Evolutionary conservation across 2,888 invertebrate genomes (phyloP), one percentile per base, ranked within the genome.

Genomic region (Papilio elwesi): DNA sequence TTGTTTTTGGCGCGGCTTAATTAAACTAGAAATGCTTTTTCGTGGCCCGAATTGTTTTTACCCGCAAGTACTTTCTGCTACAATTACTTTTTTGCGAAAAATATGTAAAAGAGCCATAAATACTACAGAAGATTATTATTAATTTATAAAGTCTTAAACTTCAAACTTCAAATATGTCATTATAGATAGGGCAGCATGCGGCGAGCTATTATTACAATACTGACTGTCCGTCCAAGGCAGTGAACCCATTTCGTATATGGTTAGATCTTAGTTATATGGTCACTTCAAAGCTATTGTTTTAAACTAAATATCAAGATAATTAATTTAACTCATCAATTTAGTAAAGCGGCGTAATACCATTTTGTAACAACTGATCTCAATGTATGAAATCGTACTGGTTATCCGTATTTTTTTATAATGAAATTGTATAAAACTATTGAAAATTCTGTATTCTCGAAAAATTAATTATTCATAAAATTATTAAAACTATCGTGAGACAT

Each of bases 1-100:
- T 70, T 70, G 65, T 70, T 70, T 70, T 70, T 70, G 70, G 70
- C 65, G 36, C 64, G 49, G 70, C 70, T 70, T 70, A 70, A 70
- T 70, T 70, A 70, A 70, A 64, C 70, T 70, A 47, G 70, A 70
- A 70, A 70, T 70, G 63, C 64, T 64, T 70, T 68, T 64, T 70
- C 70, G 64, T 70, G 36, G 63, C 52, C 48, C n/a, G 53, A 70
- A 70, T 70, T 70, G 62, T 63, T 63, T 69, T 70, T 70, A 63
- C 9, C 43, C 52, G 53, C 53, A 64, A 53, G 68, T 49, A 49
- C 36, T 59, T 68, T 68, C 36, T 48, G 68, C 38, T 62, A 52
- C 59, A 43, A 16, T 62, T 62, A 16, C 4, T 38, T 68, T 68
- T 68, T 51, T 16, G 62, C 15, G 16, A 47, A 63, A 63, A 47